phyloP scores from a whole-genome alignment of 2,888 invertebrate species.

The Dicranocentrus wangi region DNA sequence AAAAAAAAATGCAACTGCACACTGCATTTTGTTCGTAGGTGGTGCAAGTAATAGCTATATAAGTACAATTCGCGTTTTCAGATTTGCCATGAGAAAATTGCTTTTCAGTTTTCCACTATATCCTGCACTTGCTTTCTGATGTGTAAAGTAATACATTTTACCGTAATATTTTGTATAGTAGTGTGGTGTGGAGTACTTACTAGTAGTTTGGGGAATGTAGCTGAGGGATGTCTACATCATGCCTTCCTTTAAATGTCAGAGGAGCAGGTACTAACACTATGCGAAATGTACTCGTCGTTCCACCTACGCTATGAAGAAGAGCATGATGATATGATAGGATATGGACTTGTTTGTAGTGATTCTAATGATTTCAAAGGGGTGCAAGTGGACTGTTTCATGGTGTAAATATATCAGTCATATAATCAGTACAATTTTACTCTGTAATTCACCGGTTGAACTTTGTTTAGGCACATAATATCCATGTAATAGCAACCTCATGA shows the following conservation, averaged over 20 bases:
- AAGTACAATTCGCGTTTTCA: not conserved
- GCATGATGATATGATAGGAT: too few relatives aligned
- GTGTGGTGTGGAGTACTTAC: too few relatives aligned
- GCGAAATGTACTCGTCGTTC: not conserved
- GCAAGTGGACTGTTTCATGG: too few relatives aligned
- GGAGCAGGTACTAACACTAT: not conserved
- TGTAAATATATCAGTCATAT: too few relatives aligned
- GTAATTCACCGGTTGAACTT: constrained; percentile 2
- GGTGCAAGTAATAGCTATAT: too few relatives aligned
- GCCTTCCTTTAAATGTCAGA: not conserved
- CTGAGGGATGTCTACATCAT: not conserved
- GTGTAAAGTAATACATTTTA: constrained; percentile 11
- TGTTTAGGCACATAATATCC: not conserved
- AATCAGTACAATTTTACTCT: not conserved
- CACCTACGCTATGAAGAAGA: not conserved
- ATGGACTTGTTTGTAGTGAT: too few relatives aligned
- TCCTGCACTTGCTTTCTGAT: not conserved
- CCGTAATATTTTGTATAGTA: constrained; percentile 9
- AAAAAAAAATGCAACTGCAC: not conserved
- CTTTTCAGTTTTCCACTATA: not conserved
- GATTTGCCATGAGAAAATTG: not conserved
- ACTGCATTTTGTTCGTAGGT: not conserved
- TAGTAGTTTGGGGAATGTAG: not conserved
- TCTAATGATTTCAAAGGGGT: too few relatives aligned
- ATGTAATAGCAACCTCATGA: too few relatives aligned